Evolutionary conservation across 2,797 vertebrate species (phyloP).

Genomic region (Danio aesculapii): DNA sequence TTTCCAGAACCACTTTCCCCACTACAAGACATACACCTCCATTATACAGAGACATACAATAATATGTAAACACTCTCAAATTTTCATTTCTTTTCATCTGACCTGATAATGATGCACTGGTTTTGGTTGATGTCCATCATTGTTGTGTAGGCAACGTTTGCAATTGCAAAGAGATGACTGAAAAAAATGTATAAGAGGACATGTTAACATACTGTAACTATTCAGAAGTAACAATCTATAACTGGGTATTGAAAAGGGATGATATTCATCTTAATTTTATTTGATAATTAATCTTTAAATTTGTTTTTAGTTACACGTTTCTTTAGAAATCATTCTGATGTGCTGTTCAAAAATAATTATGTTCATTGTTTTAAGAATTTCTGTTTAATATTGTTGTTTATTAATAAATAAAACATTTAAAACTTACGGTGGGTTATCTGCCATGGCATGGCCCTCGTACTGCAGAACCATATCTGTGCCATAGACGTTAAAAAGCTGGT

Average conservation of each 20-base stretch:
- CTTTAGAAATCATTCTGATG: background rate
- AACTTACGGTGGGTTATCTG: constrained; percentile 95
- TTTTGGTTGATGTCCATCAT: constrained; percentile 98
- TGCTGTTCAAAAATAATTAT: background rate
- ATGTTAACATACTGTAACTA: background rate
- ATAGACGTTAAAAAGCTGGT: constrained; percentile 91
- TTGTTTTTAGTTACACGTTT: background rate
- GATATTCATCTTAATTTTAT: background rate
- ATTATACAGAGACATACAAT: background rate
- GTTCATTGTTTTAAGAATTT: background rate
- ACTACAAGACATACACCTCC: constrained; percentile 70
- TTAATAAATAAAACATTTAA: too few relatives aligned
- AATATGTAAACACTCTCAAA: background rate
- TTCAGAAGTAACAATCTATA: background rate
- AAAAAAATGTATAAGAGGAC: constrained; percentile 33
- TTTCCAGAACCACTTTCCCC: constrained; percentile 97
- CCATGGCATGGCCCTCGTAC: constrained; percentile 88
- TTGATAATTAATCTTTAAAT: too few relatives aligned
- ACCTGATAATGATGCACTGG: constrained; percentile 99
- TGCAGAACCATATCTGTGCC: constrained; percentile 91
- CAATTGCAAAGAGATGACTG: constrained; percentile 97
- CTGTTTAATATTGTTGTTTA: too few relatives aligned
- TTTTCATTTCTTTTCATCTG: constrained; percentile 50
- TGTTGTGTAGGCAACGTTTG: constrained; percentile 90
- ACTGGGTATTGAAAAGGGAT: background rate